phyloP scores from a whole-genome alignment of 2,797 vertebrate genomes.

The Oreochromis mossambicus region DNA sequence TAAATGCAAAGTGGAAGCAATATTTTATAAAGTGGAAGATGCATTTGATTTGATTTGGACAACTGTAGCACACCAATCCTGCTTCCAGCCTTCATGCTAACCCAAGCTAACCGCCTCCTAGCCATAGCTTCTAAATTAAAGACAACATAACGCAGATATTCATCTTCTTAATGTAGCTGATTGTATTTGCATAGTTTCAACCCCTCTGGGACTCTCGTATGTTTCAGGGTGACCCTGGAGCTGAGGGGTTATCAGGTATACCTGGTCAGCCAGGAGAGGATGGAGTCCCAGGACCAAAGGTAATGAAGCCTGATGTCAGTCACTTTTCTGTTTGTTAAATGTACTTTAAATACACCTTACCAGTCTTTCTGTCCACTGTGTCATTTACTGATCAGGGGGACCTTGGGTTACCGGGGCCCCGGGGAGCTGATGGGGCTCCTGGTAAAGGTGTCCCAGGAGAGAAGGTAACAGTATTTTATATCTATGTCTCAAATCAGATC shows the following conservation, averaged over 20 bases:
- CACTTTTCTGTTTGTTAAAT: not conserved
- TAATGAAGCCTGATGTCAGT: not conserved
- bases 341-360: not conserved
- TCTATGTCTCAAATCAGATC: not conserved
- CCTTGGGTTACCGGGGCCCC: slow-evolving; percentile 73
- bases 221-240: slow-evolving; percentile 78
- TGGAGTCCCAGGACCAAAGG: slow-evolving; percentile 79
- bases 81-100: not conserved
- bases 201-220: not conserved
- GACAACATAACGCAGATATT: rapidly evolving
- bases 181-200: not conserved
- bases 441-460: slow-evolving; percentile 78
- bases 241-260: slow-evolving; percentile 71
- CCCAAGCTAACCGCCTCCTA: not conserved
- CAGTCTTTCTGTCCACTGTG: not conserved
- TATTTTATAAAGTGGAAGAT: not conserved
- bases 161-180: not conserved
- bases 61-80: not conserved
- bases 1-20: not conserved
- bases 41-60: not conserved
- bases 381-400: slow-evolving; percentile 74
- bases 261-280: slow-evolving; percentile 75
- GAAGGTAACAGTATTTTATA: slow-evolving; percentile 68
- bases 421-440: slow-evolving; percentile 77
- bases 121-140: not conserved